Base-by-base conservation (phyloP, 2,113 vertebrate species). In the Cheilinus undulatus region DNA sequence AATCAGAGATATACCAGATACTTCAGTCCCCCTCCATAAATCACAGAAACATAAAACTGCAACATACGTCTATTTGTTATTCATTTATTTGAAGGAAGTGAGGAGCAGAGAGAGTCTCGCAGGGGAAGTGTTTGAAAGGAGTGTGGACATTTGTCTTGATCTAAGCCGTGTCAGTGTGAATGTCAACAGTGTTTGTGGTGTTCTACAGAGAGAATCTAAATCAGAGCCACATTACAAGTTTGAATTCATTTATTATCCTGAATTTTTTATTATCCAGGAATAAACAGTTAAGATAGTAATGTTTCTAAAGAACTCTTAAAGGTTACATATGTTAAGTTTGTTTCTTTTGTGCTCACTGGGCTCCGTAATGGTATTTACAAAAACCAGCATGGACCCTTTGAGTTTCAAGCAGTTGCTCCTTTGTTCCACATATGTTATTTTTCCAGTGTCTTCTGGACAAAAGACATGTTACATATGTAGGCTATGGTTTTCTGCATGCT, bases 141-240 rank as follows among this genome's bases (percentile, higher is more conserved):
- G 45, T 63, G 56, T 54, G 64, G 49, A 77, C 81, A 70, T 90
- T 86, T 71, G 73, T 88, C 82, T 85, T 62, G 22, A 72, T 79
- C 22, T 46, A 40, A 59, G 32, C 28, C 0, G 19, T 43, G 58
- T 81, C 50, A 26, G 7, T 15, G 17, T 45, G 56, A 57, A 45
- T 73, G 72, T 72, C 65, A 61, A 13, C 17, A 50, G 40, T 13
- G 57, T 84, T 56, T 66, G 59, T 65, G 64, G 69, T 30, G 3
- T 20, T 59, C 57, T 42, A 27, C 1, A 27, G 5, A 60, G 19
- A 22, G 50, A 67, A 74, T 72, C 66, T 63, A 32, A 81, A 78
- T 76, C 8, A 61, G 43, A 32, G 54, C 28, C 45, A 13, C 66
- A 9, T 24, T 52, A 27, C 6, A 45, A 2, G 36, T 66, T 75